Evolutionary conservation across 2,113 vertebrate genomes (phyloP), one percentile per base, ranked within the genome.

Genomic region (Antechinus stuartii): DNA sequence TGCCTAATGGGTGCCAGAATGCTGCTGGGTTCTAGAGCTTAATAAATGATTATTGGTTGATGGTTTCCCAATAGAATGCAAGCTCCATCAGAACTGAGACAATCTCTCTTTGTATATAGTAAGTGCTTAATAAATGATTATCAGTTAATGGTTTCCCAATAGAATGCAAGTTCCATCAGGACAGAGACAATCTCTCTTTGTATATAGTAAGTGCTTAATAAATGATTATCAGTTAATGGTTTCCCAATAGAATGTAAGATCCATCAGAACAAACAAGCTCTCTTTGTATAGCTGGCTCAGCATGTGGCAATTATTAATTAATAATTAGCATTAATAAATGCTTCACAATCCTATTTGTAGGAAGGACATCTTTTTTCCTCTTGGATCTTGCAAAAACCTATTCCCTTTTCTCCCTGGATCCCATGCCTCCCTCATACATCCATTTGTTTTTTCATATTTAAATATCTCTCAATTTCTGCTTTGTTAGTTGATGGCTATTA

Each of bases 281-380:
- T n/a, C 30, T 68, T 30, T 76, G 68, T 49, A 22, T 8, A n/a
- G n/a, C 56, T 47, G 91, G n/a, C n/a, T 42, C 42, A 42, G 42
- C 42, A 42, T 42, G 42, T 42, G 42, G 42, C 42, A 42, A 42
- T 42, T 42, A 42, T 42, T 42, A 42, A 42, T 42, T 42, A 42
- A 42, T 42, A 42, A 42, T 42, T 42, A 42, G 42, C 42, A 42
- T 42, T 52, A 57, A 7, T 30, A 95, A 95, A 54, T 25, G 10
- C n/a, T 84, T 84, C n/a, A 93, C 93, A 47, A 90, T 57, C 50
- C 54, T 93, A 16, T 93, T 76, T 84, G 93, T 61, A 14, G 46
- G 47, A 0, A 42, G 50, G 95, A 24, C 12, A 91, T 90, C 92
- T 91, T 84, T 68, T 56, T 9, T 84, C 19, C n/a, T 84, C 68